phyloP scores from a whole-genome alignment of 2,888 invertebrate genomes.

The Phyllotreta cruciferae region DNA sequence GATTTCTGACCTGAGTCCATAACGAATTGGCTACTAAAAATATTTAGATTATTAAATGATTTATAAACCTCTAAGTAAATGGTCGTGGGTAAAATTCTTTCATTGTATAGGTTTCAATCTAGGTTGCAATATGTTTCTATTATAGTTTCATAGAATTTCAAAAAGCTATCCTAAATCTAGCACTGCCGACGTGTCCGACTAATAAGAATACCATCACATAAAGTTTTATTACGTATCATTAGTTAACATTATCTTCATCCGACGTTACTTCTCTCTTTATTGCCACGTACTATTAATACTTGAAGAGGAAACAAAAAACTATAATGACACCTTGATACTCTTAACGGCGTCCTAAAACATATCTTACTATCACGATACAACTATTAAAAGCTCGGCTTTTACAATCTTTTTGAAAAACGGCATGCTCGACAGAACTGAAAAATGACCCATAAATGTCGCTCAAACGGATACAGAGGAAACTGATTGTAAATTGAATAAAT shows the following conservation, averaged over 20 bases:
- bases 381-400: slow-evolving; percentile 14
- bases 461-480: slow-evolving; percentile 1
- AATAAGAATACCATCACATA: slow-evolving; percentile 3
- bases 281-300: slow-evolving; percentile 14
- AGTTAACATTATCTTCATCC: slow-evolving; percentile 10
- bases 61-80: too few species aligned
- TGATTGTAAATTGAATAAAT: slow-evolving; percentile 3
- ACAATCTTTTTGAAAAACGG: slow-evolving; percentile 18
- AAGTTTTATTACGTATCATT: slow-evolving; percentile 13
- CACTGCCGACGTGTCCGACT: background rate
- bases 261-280: slow-evolving; percentile 12
- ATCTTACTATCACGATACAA: slow-evolving; percentile 18
- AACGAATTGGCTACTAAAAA: too few species aligned
- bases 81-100: too few species aligned
- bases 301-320: slow-evolving; percentile 9
- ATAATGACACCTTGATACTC: slow-evolving; percentile 16
- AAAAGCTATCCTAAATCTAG: background rate
- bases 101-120: too few species aligned
- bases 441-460: slow-evolving; percentile 9
- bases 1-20: too few species aligned
- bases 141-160: too few species aligned
- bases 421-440: slow-evolving; percentile 11
- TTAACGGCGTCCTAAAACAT: slow-evolving; percentile 12
- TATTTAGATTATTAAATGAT: too few species aligned
- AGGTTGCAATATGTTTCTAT: too few species aligned